Conservation (phyloP, 1,140 invertebrate genomes). For the Batillaria attramentaria region DNA sequence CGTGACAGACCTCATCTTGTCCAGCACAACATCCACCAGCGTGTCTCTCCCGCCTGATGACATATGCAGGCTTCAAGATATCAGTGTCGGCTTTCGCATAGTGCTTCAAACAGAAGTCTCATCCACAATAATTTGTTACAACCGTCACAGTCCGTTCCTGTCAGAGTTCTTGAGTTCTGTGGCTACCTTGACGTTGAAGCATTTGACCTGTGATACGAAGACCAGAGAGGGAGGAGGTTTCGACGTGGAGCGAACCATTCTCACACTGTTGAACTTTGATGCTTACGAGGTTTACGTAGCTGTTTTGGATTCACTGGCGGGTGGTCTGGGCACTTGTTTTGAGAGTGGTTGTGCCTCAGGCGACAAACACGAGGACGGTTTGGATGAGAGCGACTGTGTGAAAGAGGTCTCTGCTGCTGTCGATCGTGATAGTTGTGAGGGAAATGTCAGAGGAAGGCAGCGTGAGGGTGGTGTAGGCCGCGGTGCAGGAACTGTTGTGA, state of each 20-base stretch:
- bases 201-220: not conserved
- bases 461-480: not conserved
- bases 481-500: slow-evolving; percentile 39
- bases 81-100: not conserved
- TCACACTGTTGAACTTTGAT: slow-evolving; percentile 34
- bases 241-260: not conserved
- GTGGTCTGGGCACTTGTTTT: too few relatives aligned
- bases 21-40: not conserved
- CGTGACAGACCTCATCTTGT: slow-evolving; percentile 21
- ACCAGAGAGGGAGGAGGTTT: not conserved
- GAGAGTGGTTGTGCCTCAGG: too few relatives aligned
- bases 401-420: too few relatives aligned
- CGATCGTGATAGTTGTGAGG: not conserved
- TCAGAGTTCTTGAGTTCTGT: slow-evolving; percentile 14
- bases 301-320: slow-evolving; percentile 34
- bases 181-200: slow-evolving; percentile 7
- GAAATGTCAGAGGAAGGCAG: not conserved
- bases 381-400: too few relatives aligned
- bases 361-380: too few relatives aligned
- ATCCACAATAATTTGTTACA: not conserved
- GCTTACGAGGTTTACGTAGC: slow-evolving; percentile 53
- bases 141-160: slow-evolving; percentile 3
- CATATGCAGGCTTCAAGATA: slow-evolving; percentile 24
- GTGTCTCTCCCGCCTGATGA: not conserved
- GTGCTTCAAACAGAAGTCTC: not conserved